Conservation (phyloP, 1,140 invertebrate species). For the Pseudoatta argentina region DNA sequence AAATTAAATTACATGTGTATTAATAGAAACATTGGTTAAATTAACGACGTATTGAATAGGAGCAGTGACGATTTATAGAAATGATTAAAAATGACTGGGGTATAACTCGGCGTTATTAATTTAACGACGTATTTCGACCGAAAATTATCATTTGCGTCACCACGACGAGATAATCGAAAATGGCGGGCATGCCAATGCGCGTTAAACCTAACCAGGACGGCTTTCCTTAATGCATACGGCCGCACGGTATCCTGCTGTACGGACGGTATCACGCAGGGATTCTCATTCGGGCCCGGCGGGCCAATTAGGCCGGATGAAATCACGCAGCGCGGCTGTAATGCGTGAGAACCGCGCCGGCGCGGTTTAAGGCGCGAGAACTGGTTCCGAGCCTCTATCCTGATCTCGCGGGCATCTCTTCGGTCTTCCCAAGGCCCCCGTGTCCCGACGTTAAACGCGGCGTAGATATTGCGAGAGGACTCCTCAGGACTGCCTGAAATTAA, state of each 20-base stretch:
- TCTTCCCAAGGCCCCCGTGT: conserved; percentile 72
- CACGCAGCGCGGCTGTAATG: conserved; percentile 59
- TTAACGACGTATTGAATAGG: too few species aligned
- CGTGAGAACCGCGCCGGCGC: conserved; percentile 77
- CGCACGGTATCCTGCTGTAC: conserved; percentile 28
- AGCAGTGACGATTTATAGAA: too few species aligned
- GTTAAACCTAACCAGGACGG: conserved; percentile 14
- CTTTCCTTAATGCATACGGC: conserved; percentile 45
- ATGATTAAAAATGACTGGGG: too few species aligned
- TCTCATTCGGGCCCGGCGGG: conserved; percentile 65
- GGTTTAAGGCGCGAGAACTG: conserved; percentile 83
- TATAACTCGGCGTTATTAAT: too few species aligned
- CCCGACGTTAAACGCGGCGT: conserved; percentile 66
- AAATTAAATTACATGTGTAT: too few species aligned
- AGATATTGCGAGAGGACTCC: conserved; percentile 68
- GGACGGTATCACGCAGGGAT: conserved; percentile 71
- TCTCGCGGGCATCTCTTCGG: conserved; percentile 65
- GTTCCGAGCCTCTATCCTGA: conserved; percentile 73
- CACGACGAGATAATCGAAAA: conserved; percentile 46
- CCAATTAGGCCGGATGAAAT: conserved; percentile 68
- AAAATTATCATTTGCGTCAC: not conserved
- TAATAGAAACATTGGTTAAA: too few species aligned
- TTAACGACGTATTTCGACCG: not conserved
- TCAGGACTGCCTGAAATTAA: conserved; percentile 77
- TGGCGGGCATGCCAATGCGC: conserved; percentile 35